Evolutionary conservation across 2,797 vertebrate genomes (phyloP), one percentile per base, ranked within the genome.

Genomic region (Manis crassicaudata): DNA sequence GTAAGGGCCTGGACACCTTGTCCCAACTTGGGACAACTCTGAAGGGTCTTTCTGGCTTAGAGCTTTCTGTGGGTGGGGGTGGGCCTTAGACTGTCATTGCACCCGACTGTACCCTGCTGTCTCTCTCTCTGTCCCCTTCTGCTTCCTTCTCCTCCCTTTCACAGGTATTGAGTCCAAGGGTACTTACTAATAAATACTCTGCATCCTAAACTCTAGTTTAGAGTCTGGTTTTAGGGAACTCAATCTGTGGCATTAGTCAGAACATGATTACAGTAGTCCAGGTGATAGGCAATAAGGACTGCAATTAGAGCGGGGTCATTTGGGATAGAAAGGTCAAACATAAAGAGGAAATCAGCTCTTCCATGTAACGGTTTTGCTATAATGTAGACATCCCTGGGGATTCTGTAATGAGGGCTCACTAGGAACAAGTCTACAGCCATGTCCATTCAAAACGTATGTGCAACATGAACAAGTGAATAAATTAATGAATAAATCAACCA

Each of bases 401-500:
- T 73, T 80, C 32, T 75, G n/a, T 25, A 43, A 52, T 67, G 56
- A 72, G 29, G 50, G 86, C 83, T 94, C 58, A 58, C 32, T 72
- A 54, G 37, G n/a, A 90, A 52, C 18, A n/a, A 75, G 6, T 90
- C 63, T 72, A 65, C 60, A 43, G 62, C 21, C 37, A 27, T 6
- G 79, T 81, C 29, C 43, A n/a, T 87, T 92, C n/a, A 83, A 58
- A 96, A 63, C 46, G 29, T 16, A 21, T 68, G 87, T 73, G n/a
- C 88, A 92, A 70, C 9, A 54, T 88, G 86, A 95, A 88, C 68
- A 94, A 90, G 32, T 32, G n/a, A 95, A 43, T 56, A 43, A 70
- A 75, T 88, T 56, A 79, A 84, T 54, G 40, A 95, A 67, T 81
- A 60, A 84, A 85, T 73, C 37, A 93, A 72, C 40, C 75, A 77